Evolutionary conservation across 2,797 vertebrate genomes (phyloP).

Genomic region (Podarcis siculus): DNA sequence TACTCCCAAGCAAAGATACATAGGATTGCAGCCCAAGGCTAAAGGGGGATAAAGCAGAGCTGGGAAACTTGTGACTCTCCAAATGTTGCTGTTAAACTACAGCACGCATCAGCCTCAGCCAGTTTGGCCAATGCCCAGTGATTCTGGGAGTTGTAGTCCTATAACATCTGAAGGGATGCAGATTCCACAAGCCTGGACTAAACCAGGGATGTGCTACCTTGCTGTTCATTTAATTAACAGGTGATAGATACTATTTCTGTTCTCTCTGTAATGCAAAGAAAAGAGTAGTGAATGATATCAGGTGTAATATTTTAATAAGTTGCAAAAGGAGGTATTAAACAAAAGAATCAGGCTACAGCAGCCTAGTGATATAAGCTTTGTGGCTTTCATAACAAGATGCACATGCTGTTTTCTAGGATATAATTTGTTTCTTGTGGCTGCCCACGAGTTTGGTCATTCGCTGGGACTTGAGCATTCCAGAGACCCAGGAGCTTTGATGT

Average conservation of each 20-base stretch:
- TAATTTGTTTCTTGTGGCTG: constrained; percentile 86
- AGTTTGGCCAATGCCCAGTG: too few relatives aligned
- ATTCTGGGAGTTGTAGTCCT: too few relatives aligned
- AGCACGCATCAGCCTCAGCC: too few relatives aligned
- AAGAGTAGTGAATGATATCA: not conserved
- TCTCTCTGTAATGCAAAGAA: not conserved
- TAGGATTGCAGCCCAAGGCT: not conserved
- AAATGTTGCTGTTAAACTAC: too few relatives aligned
- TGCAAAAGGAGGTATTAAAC: not conserved
- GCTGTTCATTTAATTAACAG: not conserved
- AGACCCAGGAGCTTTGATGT: constrained; percentile 90
- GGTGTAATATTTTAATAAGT: not conserved
- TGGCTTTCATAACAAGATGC: not conserved
- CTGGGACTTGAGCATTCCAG: constrained; percentile 87
- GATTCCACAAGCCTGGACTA: too few relatives aligned
- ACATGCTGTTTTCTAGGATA: constrained; percentile 76
- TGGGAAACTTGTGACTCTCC: too few relatives aligned
- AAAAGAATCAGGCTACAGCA: not conserved
- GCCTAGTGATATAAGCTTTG: not conserved
- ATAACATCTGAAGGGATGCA: too few relatives aligned
- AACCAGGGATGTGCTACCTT: not conserved
- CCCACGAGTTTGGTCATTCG: constrained; percentile 90
- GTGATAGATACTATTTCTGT: not conserved
- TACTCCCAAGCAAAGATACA: not conserved
- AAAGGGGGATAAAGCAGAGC: not conserved